Evolutionary conservation across 2,113 vertebrate genomes (phyloP).

Genomic region (Mirza zaza): DNA sequence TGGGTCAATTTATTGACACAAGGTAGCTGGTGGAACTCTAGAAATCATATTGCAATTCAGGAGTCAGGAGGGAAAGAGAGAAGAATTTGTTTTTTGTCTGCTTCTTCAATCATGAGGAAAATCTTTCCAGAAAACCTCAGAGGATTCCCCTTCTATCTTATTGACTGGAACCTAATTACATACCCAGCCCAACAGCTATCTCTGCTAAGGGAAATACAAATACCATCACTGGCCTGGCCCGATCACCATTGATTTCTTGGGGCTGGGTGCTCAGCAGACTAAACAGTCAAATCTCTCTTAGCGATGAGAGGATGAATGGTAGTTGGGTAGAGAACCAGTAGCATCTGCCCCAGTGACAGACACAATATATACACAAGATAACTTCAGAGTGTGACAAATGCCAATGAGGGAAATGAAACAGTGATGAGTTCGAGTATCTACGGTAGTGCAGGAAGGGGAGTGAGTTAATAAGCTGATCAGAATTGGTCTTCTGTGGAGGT

Average conservation of each 20-base stretch:
- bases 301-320: neutral
- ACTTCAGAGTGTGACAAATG: neutral
- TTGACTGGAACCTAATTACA: neutral
- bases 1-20: neutral
- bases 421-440: neutral
- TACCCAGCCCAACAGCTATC: neutral
- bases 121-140: conserved; percentile 28
- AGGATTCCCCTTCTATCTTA: neutral
- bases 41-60: conserved; percentile 7
- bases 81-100: neutral
- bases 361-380: neutral
- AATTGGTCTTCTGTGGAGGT: neutral
- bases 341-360: neutral
- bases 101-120: conserved; percentile 8
- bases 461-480: neutral
- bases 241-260: neutral
- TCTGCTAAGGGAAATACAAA: neutral
- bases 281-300: neutral
- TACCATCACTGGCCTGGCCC: neutral
- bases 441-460: neutral
- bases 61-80: neutral
- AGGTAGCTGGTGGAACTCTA: neutral
- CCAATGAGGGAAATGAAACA: conserved; percentile 7
- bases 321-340: neutral
- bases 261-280: neutral